phyloP scores from a whole-genome alignment of 2,797 vertebrate genomes.

The Melopsittacus undulatus region DNA sequence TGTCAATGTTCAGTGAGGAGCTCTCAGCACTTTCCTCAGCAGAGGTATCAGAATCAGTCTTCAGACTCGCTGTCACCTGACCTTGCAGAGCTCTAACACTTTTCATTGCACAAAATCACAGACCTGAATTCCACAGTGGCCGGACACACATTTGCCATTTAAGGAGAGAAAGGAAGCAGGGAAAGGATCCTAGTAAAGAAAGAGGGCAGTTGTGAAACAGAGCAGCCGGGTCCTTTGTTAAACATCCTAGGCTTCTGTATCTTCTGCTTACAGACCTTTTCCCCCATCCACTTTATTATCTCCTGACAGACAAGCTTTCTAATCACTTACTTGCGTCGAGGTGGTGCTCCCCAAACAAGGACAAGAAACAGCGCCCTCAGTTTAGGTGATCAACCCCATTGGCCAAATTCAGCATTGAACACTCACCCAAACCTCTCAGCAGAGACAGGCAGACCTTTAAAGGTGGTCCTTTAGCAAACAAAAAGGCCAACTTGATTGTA shows the following conservation, averaged over 20 bases:
- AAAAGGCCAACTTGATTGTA: neutral
- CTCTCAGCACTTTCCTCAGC: neutral
- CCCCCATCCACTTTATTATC: neutral
- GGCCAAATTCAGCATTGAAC: neutral
- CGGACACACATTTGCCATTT: neutral
- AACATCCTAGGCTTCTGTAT: neutral
- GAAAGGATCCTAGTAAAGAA: neutral
- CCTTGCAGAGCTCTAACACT: neutral
- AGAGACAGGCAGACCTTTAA: neutral
- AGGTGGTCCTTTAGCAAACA: neutral
- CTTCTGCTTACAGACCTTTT: neutral
- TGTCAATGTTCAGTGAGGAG: neutral
- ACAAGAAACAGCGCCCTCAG: neutral
- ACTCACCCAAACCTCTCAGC: neutral
- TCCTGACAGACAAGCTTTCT: neutral
- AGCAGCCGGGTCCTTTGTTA: neutral
- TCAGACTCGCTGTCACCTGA: neutral
- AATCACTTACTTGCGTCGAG: neutral
- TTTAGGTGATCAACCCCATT: accelerated
- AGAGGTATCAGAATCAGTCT: neutral
- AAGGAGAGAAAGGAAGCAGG: neutral
- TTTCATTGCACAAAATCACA: neutral
- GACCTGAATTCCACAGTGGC: neutral
- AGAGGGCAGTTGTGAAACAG: accelerated
- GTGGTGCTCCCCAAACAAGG: neutral